Conservation (phyloP, 2,113 vertebrate species). For the Oenanthe oenanthe region DNA sequence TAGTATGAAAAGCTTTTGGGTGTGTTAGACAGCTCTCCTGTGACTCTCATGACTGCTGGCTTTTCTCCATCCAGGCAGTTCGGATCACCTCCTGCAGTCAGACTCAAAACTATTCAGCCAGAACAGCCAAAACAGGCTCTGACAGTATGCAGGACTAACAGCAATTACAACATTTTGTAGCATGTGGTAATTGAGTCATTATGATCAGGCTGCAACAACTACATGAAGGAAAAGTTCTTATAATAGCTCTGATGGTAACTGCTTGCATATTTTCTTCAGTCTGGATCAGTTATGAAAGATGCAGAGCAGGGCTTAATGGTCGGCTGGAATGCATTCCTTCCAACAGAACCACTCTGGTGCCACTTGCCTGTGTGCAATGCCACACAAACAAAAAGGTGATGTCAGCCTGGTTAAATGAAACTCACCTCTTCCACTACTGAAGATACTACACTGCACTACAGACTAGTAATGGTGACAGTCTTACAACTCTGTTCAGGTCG, state of each 20-base stretch:
- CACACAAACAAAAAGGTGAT: background rate
- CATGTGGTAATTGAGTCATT: constrained; percentile 25
- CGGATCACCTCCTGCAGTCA: background rate
- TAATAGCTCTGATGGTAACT: background rate
- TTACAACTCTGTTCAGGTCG: background rate
- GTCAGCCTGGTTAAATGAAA: background rate
- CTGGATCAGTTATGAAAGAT: background rate
- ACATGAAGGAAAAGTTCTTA: background rate
- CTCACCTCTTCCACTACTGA: background rate
- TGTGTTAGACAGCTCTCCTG: background rate
- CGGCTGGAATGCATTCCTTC: background rate
- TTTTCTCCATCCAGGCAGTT: background rate
- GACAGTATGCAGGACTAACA: background rate
- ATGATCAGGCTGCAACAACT: background rate
- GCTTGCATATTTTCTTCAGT: background rate
- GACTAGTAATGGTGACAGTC: background rate
- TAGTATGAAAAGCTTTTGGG: background rate
- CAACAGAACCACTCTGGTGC: background rate
- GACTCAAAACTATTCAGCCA: background rate
- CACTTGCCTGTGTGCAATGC: rapidly evolving
- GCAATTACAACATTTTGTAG: constrained; percentile 2
- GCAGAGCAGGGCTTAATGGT: background rate
- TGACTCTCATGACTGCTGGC: background rate
- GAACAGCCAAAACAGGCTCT: constrained; percentile 7
- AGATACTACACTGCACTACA: rapidly evolving